Base-by-base conservation (phyloP, 2,797 vertebrate genomes). In the Ctenochaetus hawaiiensis region DNA sequence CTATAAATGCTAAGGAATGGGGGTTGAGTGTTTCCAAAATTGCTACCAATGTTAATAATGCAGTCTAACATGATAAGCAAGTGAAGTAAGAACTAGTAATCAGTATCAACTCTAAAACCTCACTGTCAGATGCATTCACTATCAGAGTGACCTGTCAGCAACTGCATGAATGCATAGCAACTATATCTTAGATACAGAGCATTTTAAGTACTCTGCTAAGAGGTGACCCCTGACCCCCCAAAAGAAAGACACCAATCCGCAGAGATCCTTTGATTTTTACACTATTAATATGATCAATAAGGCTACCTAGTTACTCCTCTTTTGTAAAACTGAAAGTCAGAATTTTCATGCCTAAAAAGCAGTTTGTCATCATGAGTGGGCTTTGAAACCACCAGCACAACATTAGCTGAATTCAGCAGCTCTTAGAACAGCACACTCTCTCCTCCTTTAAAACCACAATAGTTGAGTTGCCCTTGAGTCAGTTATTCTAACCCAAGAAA, bases 381-480 rank as follows among this genome's bases (percentile, higher is more conserved):
- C 57, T 80, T 75, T 43, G 57, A 81, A 84, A 74, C 64, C 74
- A 65, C 62, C 41, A 48, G 30, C 57, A 6, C 70, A 18, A 16
- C 26, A 41, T 30, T 49, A 49, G 65, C 69, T 73, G 60, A 73
- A 34, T 58, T 69, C 77, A 83, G 66, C 76, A 75, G 69, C 30
- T 65, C 81, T 59, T n/a, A 53, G 2, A 62, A 54, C n/a, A 60
- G 58, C 59, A 48, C 30, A 23, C 6, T 12, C 44, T 74, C 51
- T 54, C 63, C 70, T 79, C 53, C 65, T 75, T 69, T 41, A 41
- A 58, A 80, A 80, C 79, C 70, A 67, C 68, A 73, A 49, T 45
- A 57, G 65, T 26, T 62, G 22, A 77, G 66, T 60, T 58, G 30
- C 57, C 54, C 52, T 65, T 65, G 48, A 82, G 60, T 75, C 44